Percentiles rank a stretch among this genome's conserved stretches.
phyloP scores from a whole-genome alignment of 1,140 invertebrate species.

The Drosophila serrata region DNA sequence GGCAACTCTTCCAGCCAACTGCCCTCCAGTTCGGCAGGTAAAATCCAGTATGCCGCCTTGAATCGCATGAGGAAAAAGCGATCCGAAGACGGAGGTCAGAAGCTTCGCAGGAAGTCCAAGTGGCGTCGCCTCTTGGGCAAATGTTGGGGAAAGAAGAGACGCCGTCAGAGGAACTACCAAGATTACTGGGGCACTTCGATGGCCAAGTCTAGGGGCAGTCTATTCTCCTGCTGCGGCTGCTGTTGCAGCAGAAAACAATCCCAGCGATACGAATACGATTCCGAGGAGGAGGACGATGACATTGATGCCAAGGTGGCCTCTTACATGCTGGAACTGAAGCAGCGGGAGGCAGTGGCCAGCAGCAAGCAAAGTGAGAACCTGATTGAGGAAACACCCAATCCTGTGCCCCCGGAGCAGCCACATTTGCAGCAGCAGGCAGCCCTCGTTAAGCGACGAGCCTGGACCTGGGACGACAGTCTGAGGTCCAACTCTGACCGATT shows the following conservation, averaged over 20 bases:
- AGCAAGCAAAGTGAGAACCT: conserved; percentile 68
- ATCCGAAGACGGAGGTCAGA: conserved; percentile 20
- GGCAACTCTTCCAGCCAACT: conserved; percentile 23
- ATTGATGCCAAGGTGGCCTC: conserved; percentile 85
- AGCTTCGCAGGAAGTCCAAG: conserved; percentile 20
- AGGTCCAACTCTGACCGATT: conserved; percentile 84
- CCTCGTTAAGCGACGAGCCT: conserved; percentile 55
- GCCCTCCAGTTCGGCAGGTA: conserved; percentile 57
- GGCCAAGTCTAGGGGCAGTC: neutral
- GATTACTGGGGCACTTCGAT: conserved; percentile 48
- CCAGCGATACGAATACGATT: conserved; percentile 61
- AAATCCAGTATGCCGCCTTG: conserved; percentile 78
- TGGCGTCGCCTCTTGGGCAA: conserved; percentile 42
- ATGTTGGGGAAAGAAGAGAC: conserved; percentile 28
- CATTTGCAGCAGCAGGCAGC: conserved; percentile 11
- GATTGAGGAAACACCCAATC: conserved; percentile 22
- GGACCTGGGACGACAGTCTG: conserved; percentile 85
- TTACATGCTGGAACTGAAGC: conserved; percentile 82
- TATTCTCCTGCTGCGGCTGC: conserved; percentile 35
- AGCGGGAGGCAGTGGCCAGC: conserved; percentile 55
- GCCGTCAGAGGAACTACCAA: conserved; percentile 42
- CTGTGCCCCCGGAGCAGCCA: conserved; percentile 27
- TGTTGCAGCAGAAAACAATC: neutral
- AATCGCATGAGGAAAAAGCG: conserved; percentile 72
- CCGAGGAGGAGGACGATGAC: conserved; percentile 84